These are phyloP conservation scores for Diprion similis DNA, from an alignment of 1,140 invertebrate species.

Conservation along the genomic window DNA sequence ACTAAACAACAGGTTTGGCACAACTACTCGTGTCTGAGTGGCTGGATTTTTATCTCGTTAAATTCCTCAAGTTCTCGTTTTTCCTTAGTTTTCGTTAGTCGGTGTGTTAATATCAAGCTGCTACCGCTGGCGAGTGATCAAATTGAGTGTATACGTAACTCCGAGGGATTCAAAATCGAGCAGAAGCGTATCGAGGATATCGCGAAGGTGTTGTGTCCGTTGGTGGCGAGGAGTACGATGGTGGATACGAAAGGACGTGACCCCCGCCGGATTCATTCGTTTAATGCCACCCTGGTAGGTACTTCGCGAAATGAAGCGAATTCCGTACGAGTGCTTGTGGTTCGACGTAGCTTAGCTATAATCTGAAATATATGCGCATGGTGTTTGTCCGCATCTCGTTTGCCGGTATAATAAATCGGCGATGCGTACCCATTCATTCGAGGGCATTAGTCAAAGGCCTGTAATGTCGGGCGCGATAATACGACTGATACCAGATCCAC, in stretches of 20 bases:
- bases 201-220: no score
- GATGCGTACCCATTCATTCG: slow-evolving; percentile 61
- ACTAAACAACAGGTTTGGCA: no score
- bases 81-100: no score
- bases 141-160: no score
- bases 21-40: no score
- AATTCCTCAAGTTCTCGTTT: no score
- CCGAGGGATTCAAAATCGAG: no score
- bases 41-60: no score
- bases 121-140: no score
- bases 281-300: background rate
- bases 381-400: slow-evolving; percentile 62
- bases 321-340: background rate
- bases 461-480: slow-evolving; percentile 60
- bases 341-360: slow-evolving; percentile 51
- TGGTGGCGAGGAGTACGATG: no score
- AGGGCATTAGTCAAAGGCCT: slow-evolving; percentile 61
- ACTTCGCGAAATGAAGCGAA: background rate
- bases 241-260: background rate
- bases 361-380: slow-evolving; percentile 62
- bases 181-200: no score
- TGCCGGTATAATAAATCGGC: slow-evolving; percentile 61
- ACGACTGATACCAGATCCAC: slow-evolving; percentile 50
- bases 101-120: no score
- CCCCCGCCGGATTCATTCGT: background rate